Evolutionary conservation across 2,113 vertebrate genomes (phyloP), one percentile per base, ranked within the genome.

Genomic region (Dissostichus mawsoni): DNA sequence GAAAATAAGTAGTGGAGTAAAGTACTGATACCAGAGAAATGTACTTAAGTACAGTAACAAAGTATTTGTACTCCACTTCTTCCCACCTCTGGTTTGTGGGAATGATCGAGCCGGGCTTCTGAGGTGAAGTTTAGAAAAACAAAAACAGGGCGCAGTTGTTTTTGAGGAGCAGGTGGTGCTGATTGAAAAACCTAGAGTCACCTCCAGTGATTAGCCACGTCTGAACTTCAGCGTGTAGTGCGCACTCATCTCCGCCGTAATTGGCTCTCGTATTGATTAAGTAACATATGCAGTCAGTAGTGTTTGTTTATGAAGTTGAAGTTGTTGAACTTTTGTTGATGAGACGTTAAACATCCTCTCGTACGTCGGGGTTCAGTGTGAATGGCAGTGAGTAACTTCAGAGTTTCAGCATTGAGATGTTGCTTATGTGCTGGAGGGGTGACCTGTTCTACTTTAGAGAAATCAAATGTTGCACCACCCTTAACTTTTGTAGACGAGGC

Each of bases 251-350:
- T 92, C 90, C 89, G 67, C 81, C 11, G 23, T 93, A 92, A 92
- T 94, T 91, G 84, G 78, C 83, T 76, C 80, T 80, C 67, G 16
- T 89, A 88, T 93, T 94, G 93, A 95, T 94, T 95, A 92, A 92
- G 94, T 95, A 92, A 92, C 83, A 61, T 91, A 95, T 94, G 91
- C 92, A 92, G 80, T 74, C 47, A 64, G 36, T 64, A 29, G 47
- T 92, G 88, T 89, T 92, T 92, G 89, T 92, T 92, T 92, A 51
- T 75, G 81, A 66, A 80, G 84, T 77, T 77, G 51, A 80, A 92
- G 82, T 84, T 80, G 44, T 77, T 80, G 77, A 90, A 84, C 78
- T 85, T 36, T 36, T 69, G 47, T 9, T 13, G 45, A 17, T 57
- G 47, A 53, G n/a, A 17, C 52, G 58, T 67, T 48, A 41, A 41